A percentile compares a stretch with the other conserved stretches of the same genome.
Conservation (phyloP, 2,888 invertebrate species). For the Vanessa cardui region DNA sequence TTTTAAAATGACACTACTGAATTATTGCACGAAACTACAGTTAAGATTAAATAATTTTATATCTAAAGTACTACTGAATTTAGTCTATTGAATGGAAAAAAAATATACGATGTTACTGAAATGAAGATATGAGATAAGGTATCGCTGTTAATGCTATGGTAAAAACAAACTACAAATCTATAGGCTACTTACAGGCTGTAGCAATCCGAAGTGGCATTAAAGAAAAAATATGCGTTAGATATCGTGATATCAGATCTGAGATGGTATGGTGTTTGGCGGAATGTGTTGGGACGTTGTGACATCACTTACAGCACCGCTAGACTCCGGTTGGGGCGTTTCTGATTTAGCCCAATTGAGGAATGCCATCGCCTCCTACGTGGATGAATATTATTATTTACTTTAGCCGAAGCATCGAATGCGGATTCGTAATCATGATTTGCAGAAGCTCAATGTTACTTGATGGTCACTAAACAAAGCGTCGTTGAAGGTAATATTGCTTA, state of each 20-base stretch:
- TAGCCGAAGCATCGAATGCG: constrained; percentile 61
- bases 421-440: constrained; percentile 39
- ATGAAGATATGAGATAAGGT: constrained; percentile 25
- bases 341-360: constrained; percentile 74
- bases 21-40: neutral
- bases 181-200: constrained; percentile 79
- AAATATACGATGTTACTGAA: constrained; percentile 14
- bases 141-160: constrained; percentile 26
- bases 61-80: constrained; percentile 20
- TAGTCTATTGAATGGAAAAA: constrained; percentile 7
- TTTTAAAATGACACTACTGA: constrained; percentile 3
- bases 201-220: constrained; percentile 79
- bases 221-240: constrained; percentile 77
- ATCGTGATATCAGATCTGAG: constrained; percentile 67
- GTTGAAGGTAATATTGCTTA: constrained; percentile 10
- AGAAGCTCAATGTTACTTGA: constrained; percentile 42
- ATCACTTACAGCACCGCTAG: constrained; percentile 80
- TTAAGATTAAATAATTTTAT: constrained; percentile 2
- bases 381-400: constrained; percentile 60
- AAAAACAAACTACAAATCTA: constrained; percentile 34
- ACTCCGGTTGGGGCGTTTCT: constrained; percentile 70
- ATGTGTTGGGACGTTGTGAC: constrained; percentile 54
- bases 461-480: constrained; percentile 30
- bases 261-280: constrained; percentile 54
- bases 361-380: constrained; percentile 79